phyloP scores from a whole-genome alignment of 2,888 invertebrate species.

The Rhagonycha fulva region DNA sequence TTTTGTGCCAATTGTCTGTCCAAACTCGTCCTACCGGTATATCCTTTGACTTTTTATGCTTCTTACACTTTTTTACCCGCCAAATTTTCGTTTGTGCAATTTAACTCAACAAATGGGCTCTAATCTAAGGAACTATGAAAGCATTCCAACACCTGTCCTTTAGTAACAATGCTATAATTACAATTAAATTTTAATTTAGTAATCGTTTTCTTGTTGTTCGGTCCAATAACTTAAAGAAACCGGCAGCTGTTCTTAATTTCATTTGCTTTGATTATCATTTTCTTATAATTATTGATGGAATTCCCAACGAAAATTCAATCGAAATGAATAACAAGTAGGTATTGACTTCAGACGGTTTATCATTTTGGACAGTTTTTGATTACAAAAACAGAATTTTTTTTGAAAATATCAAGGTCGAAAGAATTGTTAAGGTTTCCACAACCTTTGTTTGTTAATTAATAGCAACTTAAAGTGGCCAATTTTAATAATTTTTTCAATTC shows the following conservation, averaged over 20 bases:
- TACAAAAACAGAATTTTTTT: too few relatives aligned
- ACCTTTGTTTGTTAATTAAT: too few relatives aligned
- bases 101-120: constrained; percentile 7
- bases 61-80: constrained; percentile 11
- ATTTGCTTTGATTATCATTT: background rate
- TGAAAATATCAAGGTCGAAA: too few relatives aligned
- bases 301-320: background rate
- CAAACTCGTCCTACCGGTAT: constrained; percentile 37
- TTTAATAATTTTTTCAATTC: too few relatives aligned
- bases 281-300: background rate
- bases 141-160: constrained; percentile 27
- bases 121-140: constrained; percentile 5
- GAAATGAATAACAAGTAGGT: too few relatives aligned
- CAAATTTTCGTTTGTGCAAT: constrained; percentile 24
- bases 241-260: background rate
- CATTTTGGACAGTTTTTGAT: too few relatives aligned
- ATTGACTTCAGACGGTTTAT: too few relatives aligned
- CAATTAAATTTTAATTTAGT: constrained; percentile 34
- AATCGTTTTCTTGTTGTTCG: background rate
- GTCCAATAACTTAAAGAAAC: background rate
- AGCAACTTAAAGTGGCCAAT: too few relatives aligned
- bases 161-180: constrained; percentile 31
- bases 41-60: constrained; percentile 30
- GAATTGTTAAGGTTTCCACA: too few relatives aligned
- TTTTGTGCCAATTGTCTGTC: constrained; percentile 34